Base-by-base conservation (phyloP, 2,888 invertebrate species). In the Drosophila longiperda region DNA sequence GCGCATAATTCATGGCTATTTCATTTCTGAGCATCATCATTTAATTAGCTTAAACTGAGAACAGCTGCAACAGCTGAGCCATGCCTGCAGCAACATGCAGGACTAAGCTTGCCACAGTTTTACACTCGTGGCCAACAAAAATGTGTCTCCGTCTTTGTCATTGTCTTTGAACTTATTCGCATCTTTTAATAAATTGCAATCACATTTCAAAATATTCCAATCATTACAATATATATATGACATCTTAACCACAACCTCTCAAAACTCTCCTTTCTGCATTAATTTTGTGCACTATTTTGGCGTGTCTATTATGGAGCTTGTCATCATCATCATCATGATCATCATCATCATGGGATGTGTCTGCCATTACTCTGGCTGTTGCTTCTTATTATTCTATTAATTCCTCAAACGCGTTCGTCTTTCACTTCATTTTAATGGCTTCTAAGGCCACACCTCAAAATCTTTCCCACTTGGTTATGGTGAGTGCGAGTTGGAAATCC, bases 361-460 rank as follows among this genome's bases (percentile, higher is more conserved):
- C 66, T 48, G 67, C 23, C 50, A 40, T 48, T 58, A 36, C 59
- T 12, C 34, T 45, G 42, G 68, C 17, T 50, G 62, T 63, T 75
- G 61, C 48, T 69, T 61, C 64, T 64, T 66, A 75, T 72, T 62
- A 63, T 61, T 58, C 66, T 75, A 80, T 84, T 89, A 87, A 90
- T 90, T 90, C 76, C 75, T 84, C 74, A 71, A 71, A 73, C 72
- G 89, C 80, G 79, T 82, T 89, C 75, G 87, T 87, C 84, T 81
- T 83, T 79, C 87, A 89, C 79, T 89, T 86, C 74, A 84, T 88
- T 80, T 84, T 66, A 66, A 68, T 71, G 83, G 80, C 86, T 87
- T 85, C 70, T 70, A 74, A 75, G 82, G 7, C 45, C 15, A 3
- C 15, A 20, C 7, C 15, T 9, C 52, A 17, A 29, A 7, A 20